phyloP scores from a whole-genome alignment of 1,140 invertebrate species.

The Cylas formicarius region DNA sequence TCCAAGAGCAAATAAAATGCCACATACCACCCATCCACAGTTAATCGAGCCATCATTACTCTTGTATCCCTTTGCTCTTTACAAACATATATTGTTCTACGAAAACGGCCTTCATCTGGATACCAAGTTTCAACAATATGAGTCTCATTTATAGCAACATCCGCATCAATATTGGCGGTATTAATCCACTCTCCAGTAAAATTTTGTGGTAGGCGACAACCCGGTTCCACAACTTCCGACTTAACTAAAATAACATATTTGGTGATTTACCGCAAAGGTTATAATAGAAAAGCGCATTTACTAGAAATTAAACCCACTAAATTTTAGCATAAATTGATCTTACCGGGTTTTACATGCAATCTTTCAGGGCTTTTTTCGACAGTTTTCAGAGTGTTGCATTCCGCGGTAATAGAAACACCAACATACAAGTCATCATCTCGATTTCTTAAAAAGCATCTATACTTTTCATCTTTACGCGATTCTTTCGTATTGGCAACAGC shows the following conservation, averaged over 20 bases:
- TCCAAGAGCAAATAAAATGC: conserved; percentile 7
- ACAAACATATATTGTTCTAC: conserved; percentile 91
- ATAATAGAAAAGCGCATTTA: not conserved
- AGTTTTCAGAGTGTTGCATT: conserved; percentile 86
- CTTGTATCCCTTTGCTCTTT: conserved; percentile 78
- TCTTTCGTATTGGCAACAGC: conserved; percentile 92
- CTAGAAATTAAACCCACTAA: conserved; percentile 1
- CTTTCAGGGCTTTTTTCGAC: conserved; percentile 89
- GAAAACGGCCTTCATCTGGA: conserved; percentile 81
- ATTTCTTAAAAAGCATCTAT: conserved; percentile 88
- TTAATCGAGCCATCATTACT: conserved; percentile 91
- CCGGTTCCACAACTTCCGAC: conserved; percentile 79
- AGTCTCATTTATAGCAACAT: conserved; percentile 90
- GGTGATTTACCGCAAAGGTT: no score
- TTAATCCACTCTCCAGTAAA: conserved; percentile 92
- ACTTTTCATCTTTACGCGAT: conserved; percentile 88
- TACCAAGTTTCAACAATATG: conserved; percentile 93
- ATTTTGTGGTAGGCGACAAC: conserved; percentile 87
- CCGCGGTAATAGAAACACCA: conserved; percentile 84
- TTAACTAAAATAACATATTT: conserved; percentile 61
- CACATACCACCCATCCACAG: conserved; percentile 86
- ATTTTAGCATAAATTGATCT: not conserved
- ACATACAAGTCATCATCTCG: conserved; percentile 87
- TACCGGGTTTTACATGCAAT: conserved; percentile 68
- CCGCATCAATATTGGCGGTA: conserved; percentile 91